Evolutionary conservation across 2,113 vertebrate genomes (phyloP).

Genomic region (Miniopterus natalensis): DNA sequence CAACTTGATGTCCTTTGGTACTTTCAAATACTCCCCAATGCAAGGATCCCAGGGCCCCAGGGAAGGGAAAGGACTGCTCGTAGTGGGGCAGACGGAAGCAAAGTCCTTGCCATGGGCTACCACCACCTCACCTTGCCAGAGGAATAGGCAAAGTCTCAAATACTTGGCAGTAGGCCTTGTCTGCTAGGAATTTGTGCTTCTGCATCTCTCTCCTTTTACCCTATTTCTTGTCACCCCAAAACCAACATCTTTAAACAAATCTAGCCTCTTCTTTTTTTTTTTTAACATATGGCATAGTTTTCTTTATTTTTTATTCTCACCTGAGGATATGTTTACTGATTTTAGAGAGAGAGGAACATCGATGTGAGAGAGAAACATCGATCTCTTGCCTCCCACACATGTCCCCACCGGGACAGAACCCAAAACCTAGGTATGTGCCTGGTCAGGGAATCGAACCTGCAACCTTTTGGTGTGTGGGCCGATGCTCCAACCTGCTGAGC

Average conservation of each 20-base stretch:
- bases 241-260: not conserved
- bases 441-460: no score
- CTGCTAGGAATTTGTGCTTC: not conserved
- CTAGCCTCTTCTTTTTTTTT: not conserved
- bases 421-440: no score
- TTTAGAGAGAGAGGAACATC: no score
- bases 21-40: not conserved
- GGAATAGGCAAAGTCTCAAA: not conserved
- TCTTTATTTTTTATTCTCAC: no score
- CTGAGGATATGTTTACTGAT: no score
- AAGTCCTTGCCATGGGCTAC: not conserved
- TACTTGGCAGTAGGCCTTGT: not conserved
- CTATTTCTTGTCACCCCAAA: not conserved
- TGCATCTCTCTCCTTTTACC: not conserved
- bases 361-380: no score
- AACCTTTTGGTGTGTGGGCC: no score
- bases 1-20: not conserved
- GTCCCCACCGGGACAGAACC: no score
- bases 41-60: not conserved
- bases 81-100: not conserved
- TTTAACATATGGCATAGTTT: no score
- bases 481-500: no score
- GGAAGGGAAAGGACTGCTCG: no score
- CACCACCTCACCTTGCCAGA: accelerated
- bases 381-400: no score